These are phyloP conservation scores for Phrynocephalus versicolor DNA, from an alignment of 2,113 vertebrate species.

Conservation along the genomic window DNA sequence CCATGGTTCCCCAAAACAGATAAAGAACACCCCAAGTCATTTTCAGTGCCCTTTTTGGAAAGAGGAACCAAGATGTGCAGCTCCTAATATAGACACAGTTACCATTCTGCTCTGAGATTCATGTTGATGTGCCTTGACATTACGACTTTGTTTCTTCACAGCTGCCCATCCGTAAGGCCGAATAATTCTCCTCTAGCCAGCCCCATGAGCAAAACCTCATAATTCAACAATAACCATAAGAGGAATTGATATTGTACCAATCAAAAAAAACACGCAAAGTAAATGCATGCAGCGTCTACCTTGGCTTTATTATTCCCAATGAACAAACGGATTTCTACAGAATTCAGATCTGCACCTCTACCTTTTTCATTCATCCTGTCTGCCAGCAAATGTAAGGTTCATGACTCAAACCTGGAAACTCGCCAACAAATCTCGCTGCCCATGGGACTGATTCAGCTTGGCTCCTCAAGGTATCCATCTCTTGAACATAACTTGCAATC, in stretches of 20 bases:
- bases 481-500: constrained; percentile 53
- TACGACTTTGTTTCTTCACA: no score
- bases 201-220: neutral
- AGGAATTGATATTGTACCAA: neutral
- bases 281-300: neutral
- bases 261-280: neutral
- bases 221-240: neutral
- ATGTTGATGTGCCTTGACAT: neutral
- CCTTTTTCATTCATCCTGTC: neutral
- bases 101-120: neutral
- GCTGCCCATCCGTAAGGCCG: neutral
- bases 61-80: neutral
- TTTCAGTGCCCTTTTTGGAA: neutral
- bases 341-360: constrained; percentile 39
- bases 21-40: neutral
- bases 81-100: neutral
- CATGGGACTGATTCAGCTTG: constrained; percentile 59
- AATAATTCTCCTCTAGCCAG: neutral
- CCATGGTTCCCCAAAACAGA: neutral
- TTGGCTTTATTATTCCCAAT: neutral
- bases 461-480: constrained; percentile 61
- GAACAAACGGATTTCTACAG: neutral
- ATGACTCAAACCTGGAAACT: constrained; percentile 55
- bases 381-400: constrained; percentile 41
- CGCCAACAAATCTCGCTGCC: constrained; percentile 38